Evolutionary conservation across 2,888 invertebrate species (phyloP).

Genomic region (Chrysolina haemoptera): DNA sequence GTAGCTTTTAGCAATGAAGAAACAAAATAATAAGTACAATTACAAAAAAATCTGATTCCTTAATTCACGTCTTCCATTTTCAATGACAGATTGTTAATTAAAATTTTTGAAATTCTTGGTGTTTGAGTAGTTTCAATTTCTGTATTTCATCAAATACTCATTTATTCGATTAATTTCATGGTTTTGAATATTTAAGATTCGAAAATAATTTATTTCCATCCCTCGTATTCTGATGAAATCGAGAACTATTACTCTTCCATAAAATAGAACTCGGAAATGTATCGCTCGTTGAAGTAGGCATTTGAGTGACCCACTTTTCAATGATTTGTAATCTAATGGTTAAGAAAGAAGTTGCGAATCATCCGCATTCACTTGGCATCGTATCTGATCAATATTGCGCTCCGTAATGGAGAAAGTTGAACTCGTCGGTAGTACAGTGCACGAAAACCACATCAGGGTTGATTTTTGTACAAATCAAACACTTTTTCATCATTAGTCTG

Average conservation of each 20-base stretch:
- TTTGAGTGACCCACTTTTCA: slow-evolving; percentile 53
- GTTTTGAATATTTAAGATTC: too few relatives aligned
- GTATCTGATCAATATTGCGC: slow-evolving; percentile 46
- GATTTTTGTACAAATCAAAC: neutral
- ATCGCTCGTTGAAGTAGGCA: slow-evolving; percentile 28
- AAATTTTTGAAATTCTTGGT: too few relatives aligned
- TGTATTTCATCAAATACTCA: too few relatives aligned
- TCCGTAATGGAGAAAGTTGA: slow-evolving; percentile 54
- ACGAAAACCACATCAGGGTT: neutral
- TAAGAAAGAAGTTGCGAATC: slow-evolving; percentile 59
- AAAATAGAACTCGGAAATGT: slow-evolving; percentile 13
- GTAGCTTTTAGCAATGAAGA: too few relatives aligned
- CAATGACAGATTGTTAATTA: too few relatives aligned
- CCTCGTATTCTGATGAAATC: neutral
- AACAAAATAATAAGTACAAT: too few relatives aligned
- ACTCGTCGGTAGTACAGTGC: slow-evolving; percentile 18
- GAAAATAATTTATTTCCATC: neutral
- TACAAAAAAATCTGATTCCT: too few relatives aligned
- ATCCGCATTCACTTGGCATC: slow-evolving; percentile 58
- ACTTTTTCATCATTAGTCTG: neutral
- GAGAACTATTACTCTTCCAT: slow-evolving; percentile 7
- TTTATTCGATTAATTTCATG: too few relatives aligned
- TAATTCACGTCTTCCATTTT: too few relatives aligned
- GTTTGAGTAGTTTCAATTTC: too few relatives aligned
- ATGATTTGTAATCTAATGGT: slow-evolving; percentile 51